Percentiles rank a stretch among this genome's conserved stretches.
phyloP scores from a whole-genome alignment of 2,797 vertebrate species.

The Glyptemys insculpta region DNA sequence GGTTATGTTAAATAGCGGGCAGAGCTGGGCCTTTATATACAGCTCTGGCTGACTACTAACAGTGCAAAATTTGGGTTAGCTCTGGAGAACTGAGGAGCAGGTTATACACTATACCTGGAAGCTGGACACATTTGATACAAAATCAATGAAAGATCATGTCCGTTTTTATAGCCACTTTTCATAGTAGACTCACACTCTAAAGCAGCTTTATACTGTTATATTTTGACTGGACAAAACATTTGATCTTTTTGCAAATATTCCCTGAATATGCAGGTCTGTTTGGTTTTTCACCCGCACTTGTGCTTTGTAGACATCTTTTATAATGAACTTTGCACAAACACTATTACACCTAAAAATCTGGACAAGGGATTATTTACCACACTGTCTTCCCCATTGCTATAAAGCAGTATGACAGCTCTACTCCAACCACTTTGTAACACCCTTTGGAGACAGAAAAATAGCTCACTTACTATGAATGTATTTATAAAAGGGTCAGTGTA shows the following conservation, averaged over 20 bases:
- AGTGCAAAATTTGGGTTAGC: not conserved
- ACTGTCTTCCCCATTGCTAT: fast-evolving
- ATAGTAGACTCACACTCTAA: no score
- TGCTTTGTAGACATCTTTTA: not conserved
- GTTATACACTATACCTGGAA: not conserved
- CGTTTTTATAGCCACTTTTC: no score
- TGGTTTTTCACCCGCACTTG: not conserved
- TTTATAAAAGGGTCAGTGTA: not conserved
- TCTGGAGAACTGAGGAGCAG: not conserved
- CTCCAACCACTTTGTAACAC: not conserved
- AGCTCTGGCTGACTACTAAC: not conserved
- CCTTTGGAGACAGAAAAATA: not conserved
- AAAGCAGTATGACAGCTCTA: not conserved
- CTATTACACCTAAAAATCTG: not conserved
- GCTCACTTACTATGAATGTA: not conserved
- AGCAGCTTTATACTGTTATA: not conserved
- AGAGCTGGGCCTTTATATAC: fast-evolving
- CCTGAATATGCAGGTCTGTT: not conserved
- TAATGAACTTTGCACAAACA: not conserved
- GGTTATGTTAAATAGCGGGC: not conserved
- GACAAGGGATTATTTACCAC: not conserved
- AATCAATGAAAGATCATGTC: no score
- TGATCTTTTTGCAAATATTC: not conserved
- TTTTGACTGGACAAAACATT: not conserved
- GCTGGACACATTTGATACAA: no score